phyloP scores from a whole-genome alignment of 2,888 invertebrate species.

The Lithophane socia region DNA sequence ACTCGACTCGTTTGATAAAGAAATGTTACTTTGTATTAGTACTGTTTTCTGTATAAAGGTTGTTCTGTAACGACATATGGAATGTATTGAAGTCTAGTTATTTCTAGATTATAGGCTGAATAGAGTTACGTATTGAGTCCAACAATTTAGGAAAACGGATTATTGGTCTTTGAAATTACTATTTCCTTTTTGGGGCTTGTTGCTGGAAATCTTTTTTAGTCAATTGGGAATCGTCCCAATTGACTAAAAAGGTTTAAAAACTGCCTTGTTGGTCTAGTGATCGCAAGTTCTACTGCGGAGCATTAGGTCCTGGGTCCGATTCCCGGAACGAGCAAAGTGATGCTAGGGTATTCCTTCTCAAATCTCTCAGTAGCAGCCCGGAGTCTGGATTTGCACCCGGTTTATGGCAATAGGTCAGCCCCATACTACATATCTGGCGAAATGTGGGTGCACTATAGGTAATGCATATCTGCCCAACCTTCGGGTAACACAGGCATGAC shows the following conservation, averaged over 20 bases:
- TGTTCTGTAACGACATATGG: constrained; percentile 4
- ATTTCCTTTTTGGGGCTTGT: neutral
- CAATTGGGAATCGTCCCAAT: too few species aligned
- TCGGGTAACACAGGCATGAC: neutral
- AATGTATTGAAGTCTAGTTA: constrained; percentile 3
- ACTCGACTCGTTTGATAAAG: constrained; percentile 16
- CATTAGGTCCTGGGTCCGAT: too few species aligned
- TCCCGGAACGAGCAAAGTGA: too few species aligned
- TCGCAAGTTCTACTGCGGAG: too few species aligned
- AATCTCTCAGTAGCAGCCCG: too few species aligned
- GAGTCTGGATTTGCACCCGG: too few species aligned
- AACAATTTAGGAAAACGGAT: neutral
- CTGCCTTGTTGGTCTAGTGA: too few species aligned
- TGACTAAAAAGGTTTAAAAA: too few species aligned
- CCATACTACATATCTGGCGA: neutral
- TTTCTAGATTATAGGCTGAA: constrained; percentile 9
- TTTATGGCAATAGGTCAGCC: too few species aligned
- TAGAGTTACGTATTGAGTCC: neutral
- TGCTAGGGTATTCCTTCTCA: too few species aligned
- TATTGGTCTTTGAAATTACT: neutral
- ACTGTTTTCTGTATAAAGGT: neutral
- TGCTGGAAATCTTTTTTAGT: neutral
- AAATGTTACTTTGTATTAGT: constrained; percentile 26
- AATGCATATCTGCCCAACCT: neutral
- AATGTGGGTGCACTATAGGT: neutral